These are phyloP conservation scores for Hypothenemus hampei DNA, from an alignment of 1,140 invertebrate genomes.

Conservation along the genomic window DNA sequence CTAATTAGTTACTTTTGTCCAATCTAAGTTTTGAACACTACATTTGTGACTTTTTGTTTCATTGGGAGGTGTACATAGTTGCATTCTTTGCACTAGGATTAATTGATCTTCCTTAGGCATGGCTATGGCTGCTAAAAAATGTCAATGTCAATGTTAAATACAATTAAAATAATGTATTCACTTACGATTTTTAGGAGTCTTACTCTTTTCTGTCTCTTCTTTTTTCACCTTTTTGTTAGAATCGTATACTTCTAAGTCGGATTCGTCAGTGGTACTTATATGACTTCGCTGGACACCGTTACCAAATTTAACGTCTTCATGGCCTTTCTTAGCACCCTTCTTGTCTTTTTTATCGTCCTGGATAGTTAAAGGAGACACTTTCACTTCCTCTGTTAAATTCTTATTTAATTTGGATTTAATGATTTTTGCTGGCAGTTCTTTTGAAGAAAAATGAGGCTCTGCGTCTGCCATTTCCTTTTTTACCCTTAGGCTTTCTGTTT, in stretches of 20 bases:
- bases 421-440: constrained; percentile 23
- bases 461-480: constrained; percentile 18
- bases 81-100: constrained; percentile 35
- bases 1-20: constrained; percentile 36
- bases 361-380: constrained; percentile 8
- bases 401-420: constrained; percentile 25
- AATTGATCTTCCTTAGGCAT: constrained; percentile 24
- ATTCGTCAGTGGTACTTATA: constrained; percentile 9
- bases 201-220: constrained; percentile 7
- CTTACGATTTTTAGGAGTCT: constrained; percentile 7
- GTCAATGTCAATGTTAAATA: no score
- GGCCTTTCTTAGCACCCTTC: not conserved
- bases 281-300: no score
- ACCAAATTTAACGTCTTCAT: no score
- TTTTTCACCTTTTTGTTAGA: constrained; percentile 16
- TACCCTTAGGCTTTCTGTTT: constrained; percentile 20
- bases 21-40: constrained; percentile 37
- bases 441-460: constrained; percentile 18
- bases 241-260: constrained; percentile 16
- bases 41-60: constrained; percentile 36
- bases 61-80: constrained; percentile 35
- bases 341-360: not conserved
- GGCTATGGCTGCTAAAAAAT: constrained; percentile 1
- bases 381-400: constrained; percentile 22
- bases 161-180: no score